These are phyloP conservation scores for Psittacula echo DNA, from an alignment of 2,797 vertebrate genomes.

Conservation along the genomic window DNA sequence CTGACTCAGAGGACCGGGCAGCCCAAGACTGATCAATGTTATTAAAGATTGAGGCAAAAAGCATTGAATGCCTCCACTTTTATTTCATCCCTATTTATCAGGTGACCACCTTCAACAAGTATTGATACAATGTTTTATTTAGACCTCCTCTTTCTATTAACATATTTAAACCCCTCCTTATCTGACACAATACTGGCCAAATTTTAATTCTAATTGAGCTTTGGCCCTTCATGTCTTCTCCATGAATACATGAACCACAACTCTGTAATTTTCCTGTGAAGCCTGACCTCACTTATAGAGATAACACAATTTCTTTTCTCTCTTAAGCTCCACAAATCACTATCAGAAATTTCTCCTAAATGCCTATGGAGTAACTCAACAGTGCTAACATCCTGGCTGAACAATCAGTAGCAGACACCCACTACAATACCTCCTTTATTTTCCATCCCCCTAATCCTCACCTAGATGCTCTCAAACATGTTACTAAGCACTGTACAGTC, in stretches of 20 bases:
- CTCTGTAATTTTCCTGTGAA: not conserved
- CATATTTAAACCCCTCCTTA: not conserved
- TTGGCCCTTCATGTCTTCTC: not conserved
- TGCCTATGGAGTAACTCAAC: not conserved
- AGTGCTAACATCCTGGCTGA: not conserved
- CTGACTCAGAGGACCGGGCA: not conserved
- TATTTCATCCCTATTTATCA: not conserved
- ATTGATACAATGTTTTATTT: not conserved
- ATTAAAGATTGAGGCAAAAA: not conserved
- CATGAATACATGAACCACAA: not conserved
- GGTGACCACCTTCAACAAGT: not conserved
- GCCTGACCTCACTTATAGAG: not conserved
- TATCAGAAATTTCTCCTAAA: not conserved
- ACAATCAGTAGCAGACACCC: not conserved
- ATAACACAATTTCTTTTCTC: not conserved
- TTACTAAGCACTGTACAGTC: not conserved
- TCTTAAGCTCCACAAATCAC: not conserved
- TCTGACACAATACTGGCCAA: not conserved
- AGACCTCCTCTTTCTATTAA: not conserved
- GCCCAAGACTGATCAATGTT: not conserved
- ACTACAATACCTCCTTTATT: not conserved
- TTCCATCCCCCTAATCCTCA: not conserved
- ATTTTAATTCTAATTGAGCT: not conserved
- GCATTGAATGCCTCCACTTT: fast-evolving
- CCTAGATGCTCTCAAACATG: not conserved